Conservation (phyloP, 2,797 vertebrate genomes). For the Anguilla obscura region DNA sequence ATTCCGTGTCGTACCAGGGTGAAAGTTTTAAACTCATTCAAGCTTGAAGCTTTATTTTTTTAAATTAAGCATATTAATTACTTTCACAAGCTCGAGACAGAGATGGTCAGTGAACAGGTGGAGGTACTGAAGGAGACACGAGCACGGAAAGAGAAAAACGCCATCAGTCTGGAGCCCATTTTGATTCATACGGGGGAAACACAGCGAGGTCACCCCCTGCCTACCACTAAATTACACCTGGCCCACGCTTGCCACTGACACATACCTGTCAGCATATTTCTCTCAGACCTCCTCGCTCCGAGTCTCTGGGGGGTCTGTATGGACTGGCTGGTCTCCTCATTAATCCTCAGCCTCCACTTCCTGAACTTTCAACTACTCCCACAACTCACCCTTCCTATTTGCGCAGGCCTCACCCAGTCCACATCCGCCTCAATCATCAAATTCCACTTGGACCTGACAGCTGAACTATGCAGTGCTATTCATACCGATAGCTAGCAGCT, state of each 20-base stretch:
- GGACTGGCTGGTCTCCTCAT: neutral
- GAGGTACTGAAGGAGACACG: neutral
- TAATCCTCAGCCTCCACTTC: neutral
- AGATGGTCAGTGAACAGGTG: neutral
- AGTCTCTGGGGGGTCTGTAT: neutral
- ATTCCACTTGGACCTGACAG: neutral
- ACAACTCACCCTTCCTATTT: neutral
- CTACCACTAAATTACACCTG: neutral
- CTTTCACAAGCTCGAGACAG: neutral
- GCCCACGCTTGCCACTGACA: neutral
- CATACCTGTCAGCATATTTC: conserved; percentile 7
- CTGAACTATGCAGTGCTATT: neutral
- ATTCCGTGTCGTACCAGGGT: neutral
- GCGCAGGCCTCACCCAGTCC: neutral
- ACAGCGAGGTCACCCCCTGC: neutral
- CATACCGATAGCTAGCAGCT: neutral
- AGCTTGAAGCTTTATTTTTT: neutral
- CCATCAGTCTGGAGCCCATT: neutral
- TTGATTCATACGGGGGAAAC: neutral
- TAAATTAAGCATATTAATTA: neutral
- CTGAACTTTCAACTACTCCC: neutral
- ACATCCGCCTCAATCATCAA: neutral
- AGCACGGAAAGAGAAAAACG: neutral
- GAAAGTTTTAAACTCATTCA: neutral
- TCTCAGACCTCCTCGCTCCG: neutral